Base-by-base conservation (phyloP, 2,888 invertebrate species). In the Nemapogon koenigi region DNA sequence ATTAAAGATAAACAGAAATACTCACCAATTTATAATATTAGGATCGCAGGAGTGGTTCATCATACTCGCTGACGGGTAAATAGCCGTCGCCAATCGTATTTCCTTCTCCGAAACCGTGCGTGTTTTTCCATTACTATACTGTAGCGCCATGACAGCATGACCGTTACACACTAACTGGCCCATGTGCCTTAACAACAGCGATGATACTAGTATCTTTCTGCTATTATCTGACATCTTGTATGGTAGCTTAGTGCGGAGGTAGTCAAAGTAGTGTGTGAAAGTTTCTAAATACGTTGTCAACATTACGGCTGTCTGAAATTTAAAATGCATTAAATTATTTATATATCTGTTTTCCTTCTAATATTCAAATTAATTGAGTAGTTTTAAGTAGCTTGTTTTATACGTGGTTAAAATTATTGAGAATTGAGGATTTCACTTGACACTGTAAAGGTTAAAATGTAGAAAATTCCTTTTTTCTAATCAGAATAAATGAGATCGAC, bases 1-100 rank as follows among this genome's bases (percentile, higher is more conserved):
- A n/a, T n/a, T n/a, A n/a, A n/a, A n/a, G n/a, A n/a, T n/a, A n/a
- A n/a, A n/a, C n/a, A n/a, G n/a, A n/a, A n/a, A 3, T 36, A 57
- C 67, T 57, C 61, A 89, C 88, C 84, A 85, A 50, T 86, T 86
- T 37, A 86, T 84, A 41, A 94, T 88, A 51, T 89, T 89, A 4
- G 93, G 89, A 45, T 89, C 86, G 60, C 97, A 97, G 0, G 94
- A 90, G 69, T 97, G 97, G 64, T 97, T 97, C 86, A 95, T 90
- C 72, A 95, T 86, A 51, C 93, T 91, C 0, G 91, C 86, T 1
- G 91, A 87, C 0, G 94, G 91, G 59, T 90, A 94, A 53, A 95
- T 89, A 1, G 89, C 94, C 2, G 92, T 88, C 1, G 91, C 94
- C 32, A 82, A 65, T 27, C 82, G 61, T 37, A 73, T 49, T 43